A percentile compares a stretch with the other conserved stretches of the same genome.
phyloP scores from a whole-genome alignment of 1,140 invertebrate genomes.

The Euwallacea fornicatus region DNA sequence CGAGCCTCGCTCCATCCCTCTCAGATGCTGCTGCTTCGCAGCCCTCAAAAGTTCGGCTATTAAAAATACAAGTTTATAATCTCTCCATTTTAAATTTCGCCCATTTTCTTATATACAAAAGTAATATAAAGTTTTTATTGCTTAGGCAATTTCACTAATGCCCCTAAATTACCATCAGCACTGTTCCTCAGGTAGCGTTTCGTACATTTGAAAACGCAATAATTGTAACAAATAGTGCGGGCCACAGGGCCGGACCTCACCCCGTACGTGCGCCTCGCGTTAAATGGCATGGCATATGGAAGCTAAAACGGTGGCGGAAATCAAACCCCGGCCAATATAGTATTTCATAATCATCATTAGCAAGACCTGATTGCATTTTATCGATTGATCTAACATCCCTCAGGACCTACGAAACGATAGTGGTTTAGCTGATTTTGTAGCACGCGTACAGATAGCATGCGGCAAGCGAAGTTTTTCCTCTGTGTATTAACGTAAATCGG shows the following conservation, averaged over 20 bases:
- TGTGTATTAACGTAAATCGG: too few relatives aligned
- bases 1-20: constrained; percentile 2
- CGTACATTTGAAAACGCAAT: too few relatives aligned
- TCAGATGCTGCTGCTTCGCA: neutral
- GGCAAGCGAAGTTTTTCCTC: too few relatives aligned
- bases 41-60: constrained; percentile 46
- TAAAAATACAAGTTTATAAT: constrained; percentile 53
- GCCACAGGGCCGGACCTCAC: too few relatives aligned
- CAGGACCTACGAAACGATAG: too few relatives aligned
- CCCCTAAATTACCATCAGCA: neutral
- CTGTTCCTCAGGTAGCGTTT: too few relatives aligned
- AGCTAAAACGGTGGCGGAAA: constrained; percentile 45
- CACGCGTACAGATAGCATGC: too few relatives aligned
- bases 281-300: constrained; percentile 24
- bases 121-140: constrained; percentile 46
- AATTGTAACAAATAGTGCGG: too few relatives aligned
- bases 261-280: too few relatives aligned
- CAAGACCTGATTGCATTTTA: constrained; percentile 42
- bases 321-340: constrained; percentile 47
- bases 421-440: too few relatives aligned
- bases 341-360: constrained; percentile 45
- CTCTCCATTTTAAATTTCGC: constrained; percentile 48
- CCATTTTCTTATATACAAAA: constrained; percentile 21
- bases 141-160: constrained; percentile 44
- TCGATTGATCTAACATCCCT: constrained; percentile 41